Conservation (phyloP, 2,888 invertebrate species). For the Caenorhabditis macrosperma region DNA sequence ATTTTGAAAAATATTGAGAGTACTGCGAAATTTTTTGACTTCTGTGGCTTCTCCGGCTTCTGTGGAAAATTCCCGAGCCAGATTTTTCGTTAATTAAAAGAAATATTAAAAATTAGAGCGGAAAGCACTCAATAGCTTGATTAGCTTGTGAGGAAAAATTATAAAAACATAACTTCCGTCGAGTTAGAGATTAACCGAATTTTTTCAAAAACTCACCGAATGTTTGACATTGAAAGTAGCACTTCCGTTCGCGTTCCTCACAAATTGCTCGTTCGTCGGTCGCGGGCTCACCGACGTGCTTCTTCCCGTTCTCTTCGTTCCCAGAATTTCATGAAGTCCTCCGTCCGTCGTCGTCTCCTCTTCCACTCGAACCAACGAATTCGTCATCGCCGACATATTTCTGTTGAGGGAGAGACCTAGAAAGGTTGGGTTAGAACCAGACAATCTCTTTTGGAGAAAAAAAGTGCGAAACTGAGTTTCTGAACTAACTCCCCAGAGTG, state of each 20-base stretch:
- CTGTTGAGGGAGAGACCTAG: constrained; percentile 50
- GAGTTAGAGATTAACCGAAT: neutral
- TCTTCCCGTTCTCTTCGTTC: constrained; percentile 21
- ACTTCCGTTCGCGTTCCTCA: constrained; percentile 37
- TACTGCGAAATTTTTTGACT: too few species aligned
- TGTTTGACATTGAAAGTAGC: constrained; percentile 58
- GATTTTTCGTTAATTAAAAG: too few species aligned
- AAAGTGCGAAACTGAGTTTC: neutral
- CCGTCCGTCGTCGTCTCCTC: constrained; percentile 49
- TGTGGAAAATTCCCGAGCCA: too few species aligned
- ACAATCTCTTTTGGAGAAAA: neutral
- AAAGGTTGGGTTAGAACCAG: neutral
- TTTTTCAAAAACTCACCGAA: constrained; percentile 30
- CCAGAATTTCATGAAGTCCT: neutral
- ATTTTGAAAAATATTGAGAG: too few species aligned
- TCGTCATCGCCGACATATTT: constrained; percentile 54
- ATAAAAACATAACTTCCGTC: neutral
- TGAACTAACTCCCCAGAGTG: too few species aligned
- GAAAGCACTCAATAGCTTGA: too few species aligned
- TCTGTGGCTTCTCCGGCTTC: too few species aligned
- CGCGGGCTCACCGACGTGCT: constrained; percentile 56
- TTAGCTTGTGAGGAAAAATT: too few species aligned
- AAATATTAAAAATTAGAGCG: too few species aligned
- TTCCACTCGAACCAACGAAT: constrained; percentile 55
- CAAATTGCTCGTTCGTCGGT: constrained; percentile 47